Conservation (phyloP, 1,140 invertebrate genomes). For the Thaumatotibia leucotreta region DNA sequence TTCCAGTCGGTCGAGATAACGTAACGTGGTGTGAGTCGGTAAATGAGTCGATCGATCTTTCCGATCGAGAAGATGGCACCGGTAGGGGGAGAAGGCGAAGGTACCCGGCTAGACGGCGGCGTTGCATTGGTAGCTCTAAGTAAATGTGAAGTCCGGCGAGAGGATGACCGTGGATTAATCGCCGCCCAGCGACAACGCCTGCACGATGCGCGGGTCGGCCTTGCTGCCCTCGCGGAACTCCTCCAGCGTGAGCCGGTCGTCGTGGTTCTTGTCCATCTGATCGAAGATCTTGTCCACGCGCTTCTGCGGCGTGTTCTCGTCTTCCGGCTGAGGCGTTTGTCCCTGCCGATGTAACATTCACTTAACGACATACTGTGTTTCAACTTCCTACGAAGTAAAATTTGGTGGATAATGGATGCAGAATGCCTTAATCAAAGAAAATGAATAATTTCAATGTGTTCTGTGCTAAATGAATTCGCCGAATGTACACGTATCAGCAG, state of each 20-base stretch:
- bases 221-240: conserved; percentile 99
- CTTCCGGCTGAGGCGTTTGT: conserved; percentile 91
- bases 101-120: conserved; percentile 28
- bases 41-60: not conserved
- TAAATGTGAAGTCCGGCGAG: conserved; percentile 71
- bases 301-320: conserved; percentile 97
- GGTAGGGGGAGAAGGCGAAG: not conserved
- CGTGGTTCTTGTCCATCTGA: conserved; percentile 99
- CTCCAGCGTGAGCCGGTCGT: conserved; percentile 96
- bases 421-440: no score
- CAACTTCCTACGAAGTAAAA: no score
- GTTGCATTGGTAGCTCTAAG: conserved; percentile 34
- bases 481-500: no score
- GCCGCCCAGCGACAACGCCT: conserved; percentile 90
- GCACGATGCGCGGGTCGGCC: conserved; percentile 98
- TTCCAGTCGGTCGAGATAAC: not conserved
- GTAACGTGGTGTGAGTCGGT: not conserved
- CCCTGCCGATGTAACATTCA: conserved; percentile 78
- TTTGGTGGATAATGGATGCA: no score
- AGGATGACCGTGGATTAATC: conserved; percentile 79
- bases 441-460: no score
- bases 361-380: no score
- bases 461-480: no score
- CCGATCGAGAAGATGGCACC: not conserved
- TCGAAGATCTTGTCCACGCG: conserved; percentile 98